Evolutionary conservation across 2,113 vertebrate species (phyloP).

Genomic region (Apus apus): DNA sequence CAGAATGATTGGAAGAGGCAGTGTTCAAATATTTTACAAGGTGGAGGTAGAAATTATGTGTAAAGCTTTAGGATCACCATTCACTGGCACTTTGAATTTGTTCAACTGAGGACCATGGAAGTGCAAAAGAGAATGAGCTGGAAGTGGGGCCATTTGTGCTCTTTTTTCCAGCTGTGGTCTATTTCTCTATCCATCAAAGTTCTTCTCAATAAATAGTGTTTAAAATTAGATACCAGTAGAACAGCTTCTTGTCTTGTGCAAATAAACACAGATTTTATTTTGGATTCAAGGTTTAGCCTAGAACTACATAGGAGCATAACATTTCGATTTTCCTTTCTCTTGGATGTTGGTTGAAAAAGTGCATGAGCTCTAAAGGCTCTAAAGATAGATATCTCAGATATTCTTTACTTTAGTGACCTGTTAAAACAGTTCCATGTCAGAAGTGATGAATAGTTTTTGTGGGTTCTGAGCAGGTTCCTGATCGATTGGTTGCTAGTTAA

Average conservation of each 20-base stretch:
- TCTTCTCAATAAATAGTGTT: not conserved
- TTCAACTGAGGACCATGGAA: not conserved
- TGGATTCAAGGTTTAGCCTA: not conserved
- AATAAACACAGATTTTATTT: not conserved
- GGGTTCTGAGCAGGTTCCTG: conserved; percentile 70
- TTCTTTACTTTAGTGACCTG: conserved; percentile 56
- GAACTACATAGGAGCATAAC: not conserved
- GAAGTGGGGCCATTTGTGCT: fast-evolving
- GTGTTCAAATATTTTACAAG: not conserved
- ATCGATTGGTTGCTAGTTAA: conserved; percentile 73
- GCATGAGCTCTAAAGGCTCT: not conserved
- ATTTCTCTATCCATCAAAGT: not conserved
- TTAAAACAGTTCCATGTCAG: conserved; percentile 63
- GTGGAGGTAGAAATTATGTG: not conserved
- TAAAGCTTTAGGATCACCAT: not conserved
- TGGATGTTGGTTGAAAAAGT: not conserved
- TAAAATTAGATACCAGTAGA: not conserved
- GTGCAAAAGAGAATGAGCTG: not conserved
- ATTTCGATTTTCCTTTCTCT: not conserved
- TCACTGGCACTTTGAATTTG: not conserved
- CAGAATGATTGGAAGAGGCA: not conserved
- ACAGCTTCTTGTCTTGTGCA: not conserved
- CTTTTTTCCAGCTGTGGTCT: not conserved
- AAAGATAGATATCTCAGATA: conserved; percentile 54
- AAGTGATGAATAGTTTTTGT: conserved; percentile 77